Base-by-base conservation (phyloP, 2,888 invertebrate species). In the Plebejus argus region DNA sequence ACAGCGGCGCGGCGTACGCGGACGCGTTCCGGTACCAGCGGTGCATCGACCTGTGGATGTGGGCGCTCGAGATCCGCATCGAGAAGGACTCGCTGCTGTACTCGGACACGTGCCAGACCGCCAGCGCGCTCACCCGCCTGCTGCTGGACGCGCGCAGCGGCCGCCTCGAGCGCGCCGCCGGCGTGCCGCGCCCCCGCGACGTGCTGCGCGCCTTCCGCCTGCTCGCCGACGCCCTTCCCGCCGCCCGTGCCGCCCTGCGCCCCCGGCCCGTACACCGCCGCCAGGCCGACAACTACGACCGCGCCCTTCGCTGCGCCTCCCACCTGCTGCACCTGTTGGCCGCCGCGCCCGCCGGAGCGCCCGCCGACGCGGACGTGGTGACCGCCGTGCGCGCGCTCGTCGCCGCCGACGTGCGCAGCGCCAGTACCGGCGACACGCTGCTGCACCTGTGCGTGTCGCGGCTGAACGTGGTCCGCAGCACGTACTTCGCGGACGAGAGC, bases 11-110 rank as follows among this genome's bases (percentile, higher is more conserved):
- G 1, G 95, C 96, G 0, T 96, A 96, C 89, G 96, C 96, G 6
- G 97, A 97, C 86, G 95, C 96, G 39, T 90, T 96, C 86, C 95
- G 96, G 78, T 97, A 97, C 89, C 97, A 97, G 89, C 95, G 97
- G 81, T 98, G 98, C 91, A 96, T 98, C 81, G 97, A 98, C 88
- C 94, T 98, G 78, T 99, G 98, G 98, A 95, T 95, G 79, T 96
- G 98, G 90, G 97, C 97, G 77, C 94, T 98, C 78, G 96, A 97
- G 88, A 95, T 98, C 80, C 95, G 98, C 81, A 96, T 98, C 20
- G 95, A 95, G 84, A 96, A 96, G 87, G 97, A 97, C 92, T 96
- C 98, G 76, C 95, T 97, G 88, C 92, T 96, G 79, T 95, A 95
- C 82, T 80, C 87, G 3, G 87, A 98, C 90, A 97, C 98, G 72